Percentiles rank a stretch among this genome's conserved stretches.
phyloP scores from a whole-genome alignment of 2,797 vertebrate species.

The Nasua narica region DNA sequence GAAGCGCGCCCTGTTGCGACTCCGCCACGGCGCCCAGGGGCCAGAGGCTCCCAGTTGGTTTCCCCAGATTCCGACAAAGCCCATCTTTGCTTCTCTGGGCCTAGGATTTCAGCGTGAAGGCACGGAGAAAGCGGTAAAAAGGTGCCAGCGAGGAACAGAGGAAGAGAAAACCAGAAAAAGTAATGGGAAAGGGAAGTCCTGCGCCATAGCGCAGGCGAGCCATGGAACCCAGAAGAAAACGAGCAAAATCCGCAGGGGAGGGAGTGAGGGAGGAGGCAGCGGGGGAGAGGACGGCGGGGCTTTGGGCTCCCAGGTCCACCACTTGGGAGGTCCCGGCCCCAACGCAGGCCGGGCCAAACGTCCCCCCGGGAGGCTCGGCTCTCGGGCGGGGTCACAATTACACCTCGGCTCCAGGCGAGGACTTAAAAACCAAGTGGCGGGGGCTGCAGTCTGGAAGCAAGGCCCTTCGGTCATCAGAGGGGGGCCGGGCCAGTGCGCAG shows the following conservation, averaged over 20 bases:
- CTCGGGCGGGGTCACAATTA: conserved; percentile 84
- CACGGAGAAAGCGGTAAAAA: background rate
- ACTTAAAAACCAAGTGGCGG: conserved; percentile 51
- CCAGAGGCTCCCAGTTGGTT: background rate
- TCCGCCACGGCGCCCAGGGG: conserved; percentile 5
- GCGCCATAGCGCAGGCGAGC: background rate
- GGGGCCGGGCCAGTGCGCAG: background rate
- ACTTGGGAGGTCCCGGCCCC: conserved; percentile 90
- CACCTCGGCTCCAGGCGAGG: conserved; percentile 78
- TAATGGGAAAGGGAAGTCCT: background rate
- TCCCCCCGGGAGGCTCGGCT: conserved; percentile 81
- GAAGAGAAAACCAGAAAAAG: background rate
- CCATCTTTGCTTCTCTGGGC: background rate
- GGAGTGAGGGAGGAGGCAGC: background rate
- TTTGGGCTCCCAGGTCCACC: conserved; percentile 75
- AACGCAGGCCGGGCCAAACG: conserved; percentile 73
- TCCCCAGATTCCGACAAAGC: background rate
- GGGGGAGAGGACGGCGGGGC: background rate
- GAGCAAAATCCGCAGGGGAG: background rate
- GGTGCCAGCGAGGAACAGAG: background rate
- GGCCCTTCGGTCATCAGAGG: conserved; percentile 61
- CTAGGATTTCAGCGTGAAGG: conserved; percentile 60
- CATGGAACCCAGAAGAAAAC: background rate
- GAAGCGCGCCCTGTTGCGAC: conserved; percentile 42
- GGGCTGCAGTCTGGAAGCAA: conserved; percentile 69